phyloP scores from a whole-genome alignment of 2,113 vertebrate genomes.

The Polypterus senegalus region DNA sequence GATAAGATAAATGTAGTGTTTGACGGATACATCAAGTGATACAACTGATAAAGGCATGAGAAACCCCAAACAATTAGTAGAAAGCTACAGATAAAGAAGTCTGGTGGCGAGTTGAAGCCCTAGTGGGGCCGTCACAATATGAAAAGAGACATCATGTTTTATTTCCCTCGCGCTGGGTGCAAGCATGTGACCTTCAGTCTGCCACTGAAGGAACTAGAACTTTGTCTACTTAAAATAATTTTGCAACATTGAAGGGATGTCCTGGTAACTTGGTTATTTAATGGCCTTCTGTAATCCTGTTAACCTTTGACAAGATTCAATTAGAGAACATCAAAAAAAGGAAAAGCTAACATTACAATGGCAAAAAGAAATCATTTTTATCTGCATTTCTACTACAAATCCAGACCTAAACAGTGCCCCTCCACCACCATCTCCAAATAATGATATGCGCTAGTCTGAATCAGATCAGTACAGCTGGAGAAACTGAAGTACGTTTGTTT shows the following conservation, averaged over 20 bases:
- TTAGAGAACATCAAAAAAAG: constrained; percentile 61
- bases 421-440: too few species aligned
- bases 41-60: constrained; percentile 34
- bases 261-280: constrained; percentile 53
- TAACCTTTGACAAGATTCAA: constrained; percentile 61
- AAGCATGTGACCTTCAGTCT: constrained; percentile 17
- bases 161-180: constrained; percentile 5
- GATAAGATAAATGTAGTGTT: constrained; percentile 55
- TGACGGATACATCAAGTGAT: constrained; percentile 53
- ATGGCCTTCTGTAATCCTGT: constrained; percentile 62
- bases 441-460: too few species aligned
- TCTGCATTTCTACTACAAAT: too few species aligned
- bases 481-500: too few species aligned
- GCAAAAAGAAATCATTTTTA: too few species aligned
- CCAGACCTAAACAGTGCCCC: too few species aligned
- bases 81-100: constrained; percentile 25
- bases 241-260: constrained; percentile 22
- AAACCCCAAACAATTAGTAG: constrained; percentile 41
- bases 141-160: constrained; percentile 16
- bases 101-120: background rate
- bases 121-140: background rate
- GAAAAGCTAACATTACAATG: constrained; percentile 56
- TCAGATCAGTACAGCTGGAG: too few species aligned
- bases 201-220: background rate
- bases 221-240: constrained; percentile 23